phyloP scores from a whole-genome alignment of 2,113 vertebrate species.

The Triplophysa dalaica region DNA sequence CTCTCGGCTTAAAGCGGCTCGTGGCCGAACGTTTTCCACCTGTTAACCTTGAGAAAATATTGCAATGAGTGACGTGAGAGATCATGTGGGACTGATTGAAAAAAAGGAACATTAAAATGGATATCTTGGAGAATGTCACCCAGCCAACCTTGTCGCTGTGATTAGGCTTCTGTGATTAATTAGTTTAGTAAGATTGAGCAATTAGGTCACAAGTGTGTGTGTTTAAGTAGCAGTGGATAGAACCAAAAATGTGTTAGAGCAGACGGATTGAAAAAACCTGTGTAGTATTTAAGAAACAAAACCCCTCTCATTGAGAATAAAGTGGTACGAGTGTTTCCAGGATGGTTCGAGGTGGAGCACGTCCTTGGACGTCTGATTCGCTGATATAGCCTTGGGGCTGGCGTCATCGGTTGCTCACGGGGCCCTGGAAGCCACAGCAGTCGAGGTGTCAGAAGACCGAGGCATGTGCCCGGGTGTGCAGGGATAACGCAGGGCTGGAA shows the following conservation, averaged over 20 bases:
- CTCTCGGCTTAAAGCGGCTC: neutral
- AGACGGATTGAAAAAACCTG: constrained; percentile 14
- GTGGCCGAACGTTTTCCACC: constrained; percentile 10
- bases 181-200: constrained; percentile 84
- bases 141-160: constrained; percentile 84
- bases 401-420: neutral
- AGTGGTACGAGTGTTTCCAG: constrained; percentile 26
- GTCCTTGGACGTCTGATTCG: constrained; percentile 29
- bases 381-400: constrained; percentile 45
- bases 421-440: constrained; percentile 8
- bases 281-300: constrained; percentile 6
- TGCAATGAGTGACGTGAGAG: constrained; percentile 60
- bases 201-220: constrained; percentile 73
- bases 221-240: neutral
- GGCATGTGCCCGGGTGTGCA: constrained; percentile 28
- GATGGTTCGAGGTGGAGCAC: neutral
- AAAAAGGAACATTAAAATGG: constrained; percentile 59
- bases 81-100: constrained; percentile 12
- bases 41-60: constrained; percentile 40
- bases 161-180: constrained; percentile 91
- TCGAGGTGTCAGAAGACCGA: constrained; percentile 28
- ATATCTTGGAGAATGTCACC: constrained; percentile 86
- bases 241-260: neutral
- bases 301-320: constrained; percentile 1
- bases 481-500: constrained; percentile 24